Evolutionary conservation across 2,113 vertebrate genomes (phyloP).

Genomic region (Pseudorasbora parva): DNA sequence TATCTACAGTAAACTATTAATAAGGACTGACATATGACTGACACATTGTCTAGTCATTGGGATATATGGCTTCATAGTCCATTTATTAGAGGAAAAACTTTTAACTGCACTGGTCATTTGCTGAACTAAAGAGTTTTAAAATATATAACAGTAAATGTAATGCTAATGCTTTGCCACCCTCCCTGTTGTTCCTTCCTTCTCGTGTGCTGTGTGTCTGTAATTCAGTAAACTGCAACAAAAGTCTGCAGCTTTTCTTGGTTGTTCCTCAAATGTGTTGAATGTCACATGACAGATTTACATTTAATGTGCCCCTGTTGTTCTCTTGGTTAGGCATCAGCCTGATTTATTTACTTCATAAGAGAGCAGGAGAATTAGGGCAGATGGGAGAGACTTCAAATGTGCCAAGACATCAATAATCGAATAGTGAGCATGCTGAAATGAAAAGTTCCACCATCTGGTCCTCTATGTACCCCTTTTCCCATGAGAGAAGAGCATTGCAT

Average conservation of each 20-base stretch:
- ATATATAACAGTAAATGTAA: not conserved
- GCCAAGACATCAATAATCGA: conserved; percentile 54
- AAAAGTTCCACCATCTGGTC: conserved; percentile 37
- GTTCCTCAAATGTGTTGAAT: not conserved
- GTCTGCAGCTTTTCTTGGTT: not conserved
- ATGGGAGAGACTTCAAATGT: conserved; percentile 38
- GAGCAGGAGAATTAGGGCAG: conserved; percentile 36
- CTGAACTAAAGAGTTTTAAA: not conserved
- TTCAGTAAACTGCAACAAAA: not conserved
- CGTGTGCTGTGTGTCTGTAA: not conserved
- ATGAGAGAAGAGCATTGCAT: not conserved
- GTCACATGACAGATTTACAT: conserved; percentile 1
- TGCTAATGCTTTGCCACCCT: not conserved
- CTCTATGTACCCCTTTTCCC: not conserved
- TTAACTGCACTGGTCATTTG: not conserved
- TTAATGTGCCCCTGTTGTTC: not conserved
- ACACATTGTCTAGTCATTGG: not conserved
- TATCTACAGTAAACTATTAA: not conserved
- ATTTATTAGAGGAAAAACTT: not conserved
- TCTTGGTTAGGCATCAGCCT: not conserved
- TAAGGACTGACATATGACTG: conserved; percentile 8
- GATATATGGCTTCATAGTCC: not conserved
- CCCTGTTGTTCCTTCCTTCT: not conserved
- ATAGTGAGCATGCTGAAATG: conserved; percentile 16
- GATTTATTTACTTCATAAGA: conserved; percentile 28